Base-by-base conservation (phyloP, 2,888 invertebrate genomes). In the Cloeon dipterum region DNA sequence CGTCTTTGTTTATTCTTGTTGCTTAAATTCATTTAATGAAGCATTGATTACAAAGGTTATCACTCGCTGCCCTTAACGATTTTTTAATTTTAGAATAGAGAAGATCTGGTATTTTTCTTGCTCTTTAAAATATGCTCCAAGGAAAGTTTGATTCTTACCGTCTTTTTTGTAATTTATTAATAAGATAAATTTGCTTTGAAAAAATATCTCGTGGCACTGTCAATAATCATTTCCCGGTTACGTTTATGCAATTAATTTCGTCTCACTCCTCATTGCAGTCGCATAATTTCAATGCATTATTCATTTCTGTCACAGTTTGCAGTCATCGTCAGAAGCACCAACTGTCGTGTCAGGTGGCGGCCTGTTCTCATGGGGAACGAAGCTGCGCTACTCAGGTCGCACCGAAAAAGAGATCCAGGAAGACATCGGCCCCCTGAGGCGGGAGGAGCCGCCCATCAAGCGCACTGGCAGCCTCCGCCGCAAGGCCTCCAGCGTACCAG, bases 361-460 rank as follows among this genome's bases (percentile, higher is more conserved):
- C 34, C 69, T 89, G 49, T 89, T 89, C 61, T 86, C 86, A 18
- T 81, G 85, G 74, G 88, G 89, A 40, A 86, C 88, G 20, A 88
- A 88, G 61, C 89, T 91, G 58, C 77, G 82, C 50, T 91, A 91
- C 60, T 74, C 53, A 50, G 91, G 91, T 1, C 68, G 89, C 46
- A 89, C 89, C 34, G 89, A 91, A 60, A 68, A 76, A 32, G 91
- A 91, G 62, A 85, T 91, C 42, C 62, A 88, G 40, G 82, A 82
- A 54, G 75, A 86, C 49, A 70, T 72, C 48, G 74, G 74, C 34
- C 58, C 58, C 19, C 49, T 58, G 34, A 50, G 57, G 32, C 43
- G 61, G 55, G 52, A 68, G 55, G 44, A 56, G 52, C 69, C 66
- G 45, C 62, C 69, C 42, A 50, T 55, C 10, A 51, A 50, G 35